phyloP scores from a whole-genome alignment of 2,113 vertebrate species.

The Butorides virescens region DNA sequence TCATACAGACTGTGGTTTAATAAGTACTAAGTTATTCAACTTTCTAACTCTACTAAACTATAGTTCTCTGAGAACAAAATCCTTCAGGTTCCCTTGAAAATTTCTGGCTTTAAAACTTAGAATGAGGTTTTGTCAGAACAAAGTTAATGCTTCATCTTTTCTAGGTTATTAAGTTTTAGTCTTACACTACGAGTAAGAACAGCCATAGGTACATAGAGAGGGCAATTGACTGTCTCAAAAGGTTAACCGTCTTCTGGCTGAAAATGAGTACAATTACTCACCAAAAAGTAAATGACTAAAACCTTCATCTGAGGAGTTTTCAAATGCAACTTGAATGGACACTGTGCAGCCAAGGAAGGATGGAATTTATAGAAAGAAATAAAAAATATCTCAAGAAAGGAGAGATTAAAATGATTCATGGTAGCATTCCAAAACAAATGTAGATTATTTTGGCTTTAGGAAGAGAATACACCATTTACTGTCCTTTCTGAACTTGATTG shows the following conservation, averaged over 20 bases:
- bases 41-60: background rate
- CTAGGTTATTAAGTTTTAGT: constrained; percentile 63
- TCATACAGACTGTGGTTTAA: background rate
- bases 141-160: constrained; percentile 61
- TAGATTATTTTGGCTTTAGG: background rate
- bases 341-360: background rate
- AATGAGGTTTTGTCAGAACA: constrained; percentile 1
- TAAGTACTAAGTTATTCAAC: background rate
- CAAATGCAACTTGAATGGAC: background rate
- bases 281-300: constrained; percentile 44
- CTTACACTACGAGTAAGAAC: constrained; percentile 9
- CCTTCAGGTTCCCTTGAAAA: constrained; percentile 31
- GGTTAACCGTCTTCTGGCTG: constrained; percentile 54
- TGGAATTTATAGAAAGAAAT: background rate
- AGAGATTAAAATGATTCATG: constrained; percentile 32
- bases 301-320: constrained; percentile 12
- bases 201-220: constrained; percentile 48
- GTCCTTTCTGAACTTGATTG: background rate
- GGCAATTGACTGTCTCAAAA: constrained; percentile 67
- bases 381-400: background rate
- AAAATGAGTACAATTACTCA: constrained; percentile 65
- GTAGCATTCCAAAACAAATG: background rate
- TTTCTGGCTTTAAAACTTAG: constrained; percentile 25
- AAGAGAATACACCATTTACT: background rate
- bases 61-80: background rate